Conservation (phyloP, 1,140 invertebrate species). For the Scaptomyza montana region DNA sequence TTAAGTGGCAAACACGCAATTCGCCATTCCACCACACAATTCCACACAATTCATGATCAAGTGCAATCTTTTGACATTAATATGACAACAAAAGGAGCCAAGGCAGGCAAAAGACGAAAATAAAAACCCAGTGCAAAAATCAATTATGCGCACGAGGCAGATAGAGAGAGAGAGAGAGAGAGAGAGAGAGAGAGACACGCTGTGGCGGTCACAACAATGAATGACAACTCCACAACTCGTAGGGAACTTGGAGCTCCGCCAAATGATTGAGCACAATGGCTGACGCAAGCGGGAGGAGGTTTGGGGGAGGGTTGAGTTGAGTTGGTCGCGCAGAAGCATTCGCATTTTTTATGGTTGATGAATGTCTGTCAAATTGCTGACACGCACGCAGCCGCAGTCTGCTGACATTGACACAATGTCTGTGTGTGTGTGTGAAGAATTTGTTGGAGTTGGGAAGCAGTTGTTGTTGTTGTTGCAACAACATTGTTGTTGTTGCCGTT, state of each 20-base stretch:
- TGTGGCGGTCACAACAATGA: conserved; percentile 35
- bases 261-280: conserved; percentile 68
- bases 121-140: conserved; percentile 34
- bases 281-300: not conserved
- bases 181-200: not conserved
- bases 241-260: conserved; percentile 14
- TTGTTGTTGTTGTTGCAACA: conserved; percentile 15
- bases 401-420: conserved; percentile 63
- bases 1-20: conserved; percentile 74
- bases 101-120: conserved; percentile 18
- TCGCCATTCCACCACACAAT: conserved; percentile 18
- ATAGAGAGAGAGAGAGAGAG: not conserved
- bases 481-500: conserved; percentile 58
- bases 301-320: not conserved
- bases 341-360: conserved; percentile 56
- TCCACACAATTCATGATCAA: conserved; percentile 73
- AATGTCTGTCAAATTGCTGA: conserved; percentile 82
- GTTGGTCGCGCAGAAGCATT: conserved; percentile 20
- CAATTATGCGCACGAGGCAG: conserved; percentile 74
- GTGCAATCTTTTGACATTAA: conserved; percentile 82
- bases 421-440: not conserved
- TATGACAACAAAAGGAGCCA: conserved; percentile 70
- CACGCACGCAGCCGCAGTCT: conserved; percentile 56
- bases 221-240: conserved; percentile 39
- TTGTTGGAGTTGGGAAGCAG: too few relatives aligned